Percentiles rank a stretch among this genome's conserved stretches.
phyloP scores from a whole-genome alignment of 1,140 invertebrate genomes.

The Drosophila tropicalis region DNA sequence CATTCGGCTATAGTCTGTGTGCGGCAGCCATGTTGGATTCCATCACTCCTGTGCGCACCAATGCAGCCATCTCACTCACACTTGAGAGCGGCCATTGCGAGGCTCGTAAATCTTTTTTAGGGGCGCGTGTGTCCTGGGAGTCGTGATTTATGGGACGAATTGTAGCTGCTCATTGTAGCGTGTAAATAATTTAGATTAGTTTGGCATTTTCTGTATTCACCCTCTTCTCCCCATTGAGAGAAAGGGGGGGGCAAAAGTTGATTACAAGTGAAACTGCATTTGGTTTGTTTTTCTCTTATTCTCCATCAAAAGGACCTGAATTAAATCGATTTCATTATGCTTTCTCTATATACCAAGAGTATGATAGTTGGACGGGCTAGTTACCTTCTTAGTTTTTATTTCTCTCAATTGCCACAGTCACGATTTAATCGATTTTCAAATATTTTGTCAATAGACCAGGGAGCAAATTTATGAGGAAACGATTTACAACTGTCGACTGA shows the following conservation, averaged over 20 bases:
- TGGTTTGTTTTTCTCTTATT: not conserved
- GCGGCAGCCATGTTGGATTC: constrained; percentile 80
- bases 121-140: constrained; percentile 81
- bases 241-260: constrained; percentile 37
- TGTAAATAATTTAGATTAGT: constrained; percentile 82
- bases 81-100: constrained; percentile 49
- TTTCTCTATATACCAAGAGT: not conserved
- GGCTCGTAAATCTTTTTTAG: constrained; percentile 76
- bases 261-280: constrained; percentile 61
- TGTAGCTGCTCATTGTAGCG: constrained; percentile 79
- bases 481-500: constrained; percentile 64
- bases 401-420: constrained; percentile 16
- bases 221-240: constrained; percentile 11
- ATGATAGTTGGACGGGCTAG: not conserved
- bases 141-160: constrained; percentile 80
- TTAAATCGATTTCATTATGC: constrained; percentile 1
- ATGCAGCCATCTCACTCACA: constrained; percentile 62
- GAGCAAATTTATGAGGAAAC: not conserved
- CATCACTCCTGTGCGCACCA: constrained; percentile 67
- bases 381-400: not conserved
- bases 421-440: constrained; percentile 28
- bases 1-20: not conserved
- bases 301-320: not conserved
- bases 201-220: constrained; percentile 52
- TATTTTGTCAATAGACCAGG: constrained; percentile 43